Conservation (phyloP, 2,797 vertebrate species). For the Cirrhinus mrigala region DNA sequence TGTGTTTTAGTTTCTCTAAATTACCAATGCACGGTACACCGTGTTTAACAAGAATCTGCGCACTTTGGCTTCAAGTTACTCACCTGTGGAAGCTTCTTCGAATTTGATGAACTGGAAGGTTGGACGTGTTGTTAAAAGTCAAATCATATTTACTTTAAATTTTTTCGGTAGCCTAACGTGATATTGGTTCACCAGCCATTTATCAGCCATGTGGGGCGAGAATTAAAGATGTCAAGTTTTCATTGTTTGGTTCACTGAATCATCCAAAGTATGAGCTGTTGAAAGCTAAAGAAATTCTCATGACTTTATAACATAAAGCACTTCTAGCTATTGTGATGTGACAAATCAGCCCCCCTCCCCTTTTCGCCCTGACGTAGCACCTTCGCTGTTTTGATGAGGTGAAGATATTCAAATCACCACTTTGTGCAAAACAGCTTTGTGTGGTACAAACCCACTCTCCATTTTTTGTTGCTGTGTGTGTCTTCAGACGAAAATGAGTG, state of each 20-base stretch:
- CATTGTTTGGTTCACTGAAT: slow-evolving; percentile 34
- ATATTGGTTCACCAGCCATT: slow-evolving; percentile 44
- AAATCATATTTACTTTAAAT: slow-evolving; percentile 33
- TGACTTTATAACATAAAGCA: slow-evolving; percentile 58
- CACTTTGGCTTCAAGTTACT: slow-evolving; percentile 27
- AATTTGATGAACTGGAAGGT: slow-evolving; percentile 62
- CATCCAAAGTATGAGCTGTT: slow-evolving; percentile 54
- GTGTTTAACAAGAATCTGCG: slow-evolving; percentile 30
- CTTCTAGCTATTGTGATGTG: slow-evolving; percentile 76
- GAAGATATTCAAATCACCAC: slow-evolving; percentile 83
- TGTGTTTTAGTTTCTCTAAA: slow-evolving; percentile 35
- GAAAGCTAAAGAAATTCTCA: slow-evolving; percentile 56
- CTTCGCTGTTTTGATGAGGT: slow-evolving; percentile 93
- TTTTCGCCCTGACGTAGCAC: slow-evolving; percentile 61
- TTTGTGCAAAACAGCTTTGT: slow-evolving; percentile 80
- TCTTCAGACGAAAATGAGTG: slow-evolving; percentile 88
- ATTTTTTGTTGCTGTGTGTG: slow-evolving; percentile 78
- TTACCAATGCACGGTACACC: slow-evolving; percentile 13
- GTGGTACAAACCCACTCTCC: slow-evolving; percentile 70
- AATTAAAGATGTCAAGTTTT: slow-evolving; percentile 57
- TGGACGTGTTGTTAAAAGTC: slow-evolving; percentile 43
- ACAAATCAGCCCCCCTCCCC: slow-evolving; percentile 62
- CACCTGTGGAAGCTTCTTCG: slow-evolving; percentile 27
- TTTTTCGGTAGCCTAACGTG: slow-evolving; percentile 58
- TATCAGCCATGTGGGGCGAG: slow-evolving; percentile 1